phyloP scores from a whole-genome alignment of 2,113 vertebrate genomes.

The Ammodramus savannarum region DNA sequence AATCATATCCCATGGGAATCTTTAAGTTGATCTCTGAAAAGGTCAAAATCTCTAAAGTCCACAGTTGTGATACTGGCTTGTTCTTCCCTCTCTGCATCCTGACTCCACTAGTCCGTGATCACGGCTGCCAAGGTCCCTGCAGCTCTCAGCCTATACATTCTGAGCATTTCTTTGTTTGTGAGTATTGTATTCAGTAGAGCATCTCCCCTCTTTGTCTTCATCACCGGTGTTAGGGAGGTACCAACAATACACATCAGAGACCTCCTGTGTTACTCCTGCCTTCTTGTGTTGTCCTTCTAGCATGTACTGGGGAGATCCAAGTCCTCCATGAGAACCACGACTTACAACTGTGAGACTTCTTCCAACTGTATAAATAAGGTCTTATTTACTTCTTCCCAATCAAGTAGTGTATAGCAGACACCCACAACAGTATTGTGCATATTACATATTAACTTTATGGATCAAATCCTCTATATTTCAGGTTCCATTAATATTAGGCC shows the following conservation, averaged over 20 bases:
- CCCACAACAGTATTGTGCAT: background rate
- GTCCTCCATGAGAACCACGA: background rate
- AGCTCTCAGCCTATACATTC: background rate
- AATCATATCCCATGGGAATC: background rate
- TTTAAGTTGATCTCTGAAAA: background rate
- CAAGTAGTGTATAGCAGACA: background rate
- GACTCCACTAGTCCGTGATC: background rate
- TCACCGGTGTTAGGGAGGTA: background rate
- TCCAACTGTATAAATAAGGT: background rate
- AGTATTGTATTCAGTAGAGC: background rate
- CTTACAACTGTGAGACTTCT: background rate
- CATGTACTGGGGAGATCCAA: background rate
- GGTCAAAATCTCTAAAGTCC: background rate
- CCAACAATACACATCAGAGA: background rate
- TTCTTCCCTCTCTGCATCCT: background rate
- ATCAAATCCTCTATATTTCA: background rate
- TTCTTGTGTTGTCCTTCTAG: background rate
- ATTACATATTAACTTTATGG: background rate
- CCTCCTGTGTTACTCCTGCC: background rate
- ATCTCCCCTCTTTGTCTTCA: background rate
- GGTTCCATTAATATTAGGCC: background rate
- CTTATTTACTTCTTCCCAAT: background rate
- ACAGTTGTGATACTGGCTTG: rapidly evolving
- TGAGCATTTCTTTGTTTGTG: background rate
- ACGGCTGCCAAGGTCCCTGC: background rate